phyloP scores from a whole-genome alignment of 2,888 invertebrate species.

The Furcula furcula region DNA sequence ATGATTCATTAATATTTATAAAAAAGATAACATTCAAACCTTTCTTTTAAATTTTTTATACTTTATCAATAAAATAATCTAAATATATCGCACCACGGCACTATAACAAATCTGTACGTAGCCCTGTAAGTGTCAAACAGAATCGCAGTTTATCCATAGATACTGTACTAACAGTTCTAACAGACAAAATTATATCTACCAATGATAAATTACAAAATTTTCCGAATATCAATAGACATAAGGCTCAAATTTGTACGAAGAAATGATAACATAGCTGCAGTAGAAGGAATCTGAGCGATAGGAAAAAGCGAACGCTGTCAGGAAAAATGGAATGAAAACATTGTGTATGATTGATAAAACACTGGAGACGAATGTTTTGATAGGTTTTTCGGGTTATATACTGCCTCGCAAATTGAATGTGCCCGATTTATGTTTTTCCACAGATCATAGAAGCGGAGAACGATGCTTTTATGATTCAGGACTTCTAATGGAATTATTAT shows the following conservation, averaged over 20 bases:
- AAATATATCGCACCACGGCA: too few relatives aligned
- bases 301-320: slow-evolving; percentile 24
- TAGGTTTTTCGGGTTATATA: slow-evolving; percentile 24
- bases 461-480: too few relatives aligned
- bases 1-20: too few relatives aligned
- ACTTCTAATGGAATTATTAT: too few relatives aligned
- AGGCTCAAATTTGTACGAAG: slow-evolving; percentile 8
- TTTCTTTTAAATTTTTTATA: too few relatives aligned
- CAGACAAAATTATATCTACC: slow-evolving; percentile 3
- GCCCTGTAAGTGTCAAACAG: too few relatives aligned
- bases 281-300: slow-evolving; percentile 1
- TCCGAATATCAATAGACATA: slow-evolving; percentile 1
- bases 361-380: slow-evolving; percentile 38
- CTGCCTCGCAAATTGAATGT: slow-evolving; percentile 28
- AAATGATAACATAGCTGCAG: slow-evolving; percentile 2
- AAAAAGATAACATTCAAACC: too few relatives aligned
- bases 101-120: too few relatives aligned
- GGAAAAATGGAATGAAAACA: slow-evolving; percentile 47
- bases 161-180: slow-evolving; percentile 6
- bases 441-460: too few relatives aligned
- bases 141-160: neutral
- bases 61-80: too few relatives aligned
- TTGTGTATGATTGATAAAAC: slow-evolving; percentile 40
- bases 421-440: slow-evolving; percentile 20
- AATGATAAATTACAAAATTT: neutral